Evolutionary conservation across 1,140 invertebrate genomes (phyloP).

Genomic region (Zophobas atratus): DNA sequence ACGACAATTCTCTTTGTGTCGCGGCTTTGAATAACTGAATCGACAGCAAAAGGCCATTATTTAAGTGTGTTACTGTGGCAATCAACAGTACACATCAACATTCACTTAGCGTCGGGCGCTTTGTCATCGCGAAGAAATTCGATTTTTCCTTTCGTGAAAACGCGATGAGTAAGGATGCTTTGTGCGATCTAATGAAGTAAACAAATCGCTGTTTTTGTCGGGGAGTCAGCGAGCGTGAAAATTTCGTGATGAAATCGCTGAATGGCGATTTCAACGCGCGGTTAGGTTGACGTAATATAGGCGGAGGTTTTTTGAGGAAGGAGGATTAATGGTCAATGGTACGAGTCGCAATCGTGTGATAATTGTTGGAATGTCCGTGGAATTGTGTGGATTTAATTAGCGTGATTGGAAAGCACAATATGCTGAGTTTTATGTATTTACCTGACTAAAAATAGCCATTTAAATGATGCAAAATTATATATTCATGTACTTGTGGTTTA

Average conservation of each 20-base stretch:
- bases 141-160: conserved; percentile 17
- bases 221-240: conserved; percentile 1
- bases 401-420: no score
- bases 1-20: conserved; percentile 25
- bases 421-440: no score
- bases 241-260: conserved; percentile 16
- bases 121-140: conserved; percentile 22
- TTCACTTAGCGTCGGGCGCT: conserved; percentile 23
- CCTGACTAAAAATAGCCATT: no score
- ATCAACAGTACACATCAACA: conserved; percentile 30
- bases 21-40: conserved; percentile 27
- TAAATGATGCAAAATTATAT: no score
- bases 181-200: conserved; percentile 1
- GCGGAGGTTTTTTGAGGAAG: no score
- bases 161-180: not conserved
- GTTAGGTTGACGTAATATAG: conserved; percentile 9
- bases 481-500: no score
- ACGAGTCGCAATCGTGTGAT: no score
- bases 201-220: conserved; percentile 10
- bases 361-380: no score
- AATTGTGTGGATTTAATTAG: no score
- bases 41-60: conserved; percentile 31
- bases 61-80: conserved; percentile 38
- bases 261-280: conserved; percentile 15
- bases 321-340: no score